Evolutionary conservation across 2,888 invertebrate species (phyloP), one percentile per base, ranked within the genome.

Genomic region (Agriopis aurantiaria): DNA sequence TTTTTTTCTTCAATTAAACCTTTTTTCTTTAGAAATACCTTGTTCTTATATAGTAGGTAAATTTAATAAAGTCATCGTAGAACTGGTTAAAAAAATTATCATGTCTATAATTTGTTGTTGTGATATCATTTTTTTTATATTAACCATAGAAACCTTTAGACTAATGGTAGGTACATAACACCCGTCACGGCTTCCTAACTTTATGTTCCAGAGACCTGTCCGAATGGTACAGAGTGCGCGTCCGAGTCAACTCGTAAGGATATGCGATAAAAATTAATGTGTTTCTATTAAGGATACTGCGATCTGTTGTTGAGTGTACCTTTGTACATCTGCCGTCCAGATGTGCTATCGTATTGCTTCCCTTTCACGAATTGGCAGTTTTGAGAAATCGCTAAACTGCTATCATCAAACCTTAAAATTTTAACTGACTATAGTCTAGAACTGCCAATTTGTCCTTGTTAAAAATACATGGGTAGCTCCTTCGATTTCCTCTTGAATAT

Each of bases 171-270:
- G 83, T 79, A 87, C 90, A 88, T 88, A 81, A 89, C 90, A 88
- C 85, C 85, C 88, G 82, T 91, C 91, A 91, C 90, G 86, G 82
- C 87, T 84, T 89, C 91, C 88, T 90, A 83, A 89, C 89, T 94
- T 94, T 95, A 88, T 95, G 93, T 95, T 95, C 86, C 95, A 95
- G 95, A 95, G 95, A 95, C 94, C 96, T 97, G 94, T 96, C 96
- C 93, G 96, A 97, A 95, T 96, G 96, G 96, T 97, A 96, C 96
- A 96, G 96, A 96, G 96, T 97, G 95, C 97, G 96, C 96, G 96
- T 97, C 95, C 96, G 97, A 96, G 95, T 97, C 93, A 97, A 96
- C 95, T 96, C 97, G 97, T 97, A 97, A 97, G 97, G 95, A 93
- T 88, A 87, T 91, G 87, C 86, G 91, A 90, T 90, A 85, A 91